Base-by-base conservation (phyloP, 2,113 vertebrate species). In the Maccullochella peelii region DNA sequence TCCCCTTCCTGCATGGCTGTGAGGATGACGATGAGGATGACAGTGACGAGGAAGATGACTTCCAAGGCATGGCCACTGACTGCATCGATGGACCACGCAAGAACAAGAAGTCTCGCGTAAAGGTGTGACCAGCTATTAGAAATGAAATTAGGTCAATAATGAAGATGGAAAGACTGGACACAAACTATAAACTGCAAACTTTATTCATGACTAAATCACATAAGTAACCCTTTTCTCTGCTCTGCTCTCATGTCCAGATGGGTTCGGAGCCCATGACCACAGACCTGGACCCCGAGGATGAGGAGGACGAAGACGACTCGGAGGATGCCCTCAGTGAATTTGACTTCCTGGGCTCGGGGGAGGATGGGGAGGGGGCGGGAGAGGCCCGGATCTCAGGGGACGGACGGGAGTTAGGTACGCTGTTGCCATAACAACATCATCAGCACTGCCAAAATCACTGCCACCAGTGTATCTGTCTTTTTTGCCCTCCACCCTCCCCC, bases 1-100 rank as follows among this genome's bases (percentile, higher is more conserved):
- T 97, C 74, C 97, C 97, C 62, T 97, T 98, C 89, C 92, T 97
- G 52, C 97, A 95, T 21, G 95, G 94, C 80, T 97, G 96, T 0
- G 96, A 97, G 88, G 97, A 97, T 0, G 97, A 97, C 0, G 97
- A 97, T 23, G 97, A 97, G n/a, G 97, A 97, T n/a, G 97, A 98
- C 94, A 97, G 97, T 0, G 97, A 98, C 0, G 97, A 98, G 83
- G 97, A 98, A 0, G 97, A 97, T 0, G 97, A 98, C 40, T 95
- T 96, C 81, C 96, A 97, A 74, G 95, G 96, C 36, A 94, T 97
- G 50, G 92, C 95, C 21, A 91, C 95, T 0, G 95, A 96, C 88
- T 95, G 94, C 85, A 95, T 96, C 2, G 96, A 96, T 52, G 93
- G 96, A 8, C 94, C 95, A 11, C 95, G 96, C 0, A 96, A 96